Base-by-base conservation (phyloP, 2,797 vertebrate genomes). In the Trichosurus vulpecula region DNA sequence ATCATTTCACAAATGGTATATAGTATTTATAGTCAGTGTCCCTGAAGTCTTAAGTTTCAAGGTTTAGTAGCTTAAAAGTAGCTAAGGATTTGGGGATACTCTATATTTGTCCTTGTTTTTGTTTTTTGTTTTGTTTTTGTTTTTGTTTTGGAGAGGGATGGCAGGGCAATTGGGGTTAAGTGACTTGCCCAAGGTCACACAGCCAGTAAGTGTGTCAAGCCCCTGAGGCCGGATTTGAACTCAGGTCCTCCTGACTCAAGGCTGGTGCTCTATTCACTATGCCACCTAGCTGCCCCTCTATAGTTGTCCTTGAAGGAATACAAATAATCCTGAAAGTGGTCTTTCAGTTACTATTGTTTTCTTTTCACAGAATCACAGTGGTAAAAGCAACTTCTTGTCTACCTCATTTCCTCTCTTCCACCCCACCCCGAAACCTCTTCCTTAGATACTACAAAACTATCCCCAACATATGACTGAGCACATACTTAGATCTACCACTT, bases 351-450 rank as follows among this genome's bases (percentile, higher is more conserved):
- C 52, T 61, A 57, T n/a, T 74, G 19, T 52, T 54, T 29, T 0
- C 52, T 87, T 94, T 92, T 92, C 92, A 93, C 94, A 66, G 56
- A 95, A 92, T 14, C 35, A 13, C 56, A 29, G 25, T 35, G 10
- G 53, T 91, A 30, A 27, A 91, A 93, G 30, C 11, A 93, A 74
- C 14, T 51, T 87, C 25, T 54, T 11, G 19, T 92, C 12, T 66
- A 27, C 92, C 74, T n/a, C 92, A 41, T 95, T 58, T 93, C 58
- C 1, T 93, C 4, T 89, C 52, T 90, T 81, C 13, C 19, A n/a
- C 90, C 16, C 93, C 61, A 74, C 52, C 92, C 74, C 51, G 41
- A 95, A 90, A n/a, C 52, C 61, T 87, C 74, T 81, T 81, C 41
- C 41, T 25, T 47, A 81, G 41, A 87, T 51, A 87, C 41, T 74